These are phyloP conservation scores for Nixonia krombeini DNA, from an alignment of 1,140 invertebrate species.

Conservation along the genomic window DNA sequence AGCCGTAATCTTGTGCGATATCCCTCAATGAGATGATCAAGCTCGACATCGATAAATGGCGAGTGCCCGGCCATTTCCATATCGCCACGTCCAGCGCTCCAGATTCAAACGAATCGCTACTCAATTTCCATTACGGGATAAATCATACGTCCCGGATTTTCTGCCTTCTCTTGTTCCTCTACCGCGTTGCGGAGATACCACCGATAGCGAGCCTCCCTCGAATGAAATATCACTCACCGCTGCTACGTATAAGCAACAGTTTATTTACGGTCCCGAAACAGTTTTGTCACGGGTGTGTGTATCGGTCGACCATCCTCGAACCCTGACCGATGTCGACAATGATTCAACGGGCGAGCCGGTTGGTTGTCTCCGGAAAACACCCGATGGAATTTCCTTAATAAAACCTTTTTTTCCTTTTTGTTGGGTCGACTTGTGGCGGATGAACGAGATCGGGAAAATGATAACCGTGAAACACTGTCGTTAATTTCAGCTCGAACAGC, in stretches of 20 bases:
- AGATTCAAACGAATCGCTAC: constrained; percentile 2
- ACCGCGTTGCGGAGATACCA: constrained; percentile 1
- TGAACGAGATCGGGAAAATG: background rate
- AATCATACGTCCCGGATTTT: constrained; percentile 13
- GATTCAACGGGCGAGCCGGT: too few relatives aligned
- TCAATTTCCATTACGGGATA: constrained; percentile 17
- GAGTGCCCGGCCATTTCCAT: constrained; percentile 21
- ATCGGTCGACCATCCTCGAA: too few relatives aligned
- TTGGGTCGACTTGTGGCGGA: background rate
- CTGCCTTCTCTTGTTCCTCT: constrained; percentile 15
- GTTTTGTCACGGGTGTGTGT: too few relatives aligned
- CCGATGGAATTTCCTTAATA: too few relatives aligned
- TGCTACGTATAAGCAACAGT: too few relatives aligned
- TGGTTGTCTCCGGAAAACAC: too few relatives aligned
- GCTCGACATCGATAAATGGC: constrained; percentile 33
- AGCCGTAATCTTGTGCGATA: constrained; percentile 48
- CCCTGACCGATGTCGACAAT: too few relatives aligned
- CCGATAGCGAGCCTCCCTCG: too few relatives aligned
- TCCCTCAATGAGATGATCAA: constrained; percentile 31
- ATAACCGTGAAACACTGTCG: background rate
- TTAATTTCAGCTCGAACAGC: background rate
- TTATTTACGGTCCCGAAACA: too few relatives aligned
- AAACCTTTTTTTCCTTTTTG: too few relatives aligned
- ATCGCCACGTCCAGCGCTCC: constrained; percentile 21
- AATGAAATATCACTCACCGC: too few relatives aligned